Percentiles rank a stretch among this genome's conserved stretches.
Evolutionary conservation across 2,888 invertebrate species (phyloP).

Genomic region (Eupithecia dodoneata): DNA sequence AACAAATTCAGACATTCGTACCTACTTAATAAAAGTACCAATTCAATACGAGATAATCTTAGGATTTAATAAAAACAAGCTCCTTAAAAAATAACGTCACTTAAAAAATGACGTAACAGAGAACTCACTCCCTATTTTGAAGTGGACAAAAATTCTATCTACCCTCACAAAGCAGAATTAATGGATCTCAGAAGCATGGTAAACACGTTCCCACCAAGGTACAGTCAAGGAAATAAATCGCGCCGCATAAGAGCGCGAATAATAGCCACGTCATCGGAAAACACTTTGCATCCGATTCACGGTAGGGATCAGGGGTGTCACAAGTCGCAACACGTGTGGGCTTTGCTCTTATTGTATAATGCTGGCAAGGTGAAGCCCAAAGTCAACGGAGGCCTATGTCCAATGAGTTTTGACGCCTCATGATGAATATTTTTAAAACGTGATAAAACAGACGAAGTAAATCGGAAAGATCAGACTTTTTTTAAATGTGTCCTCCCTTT

Average conservation of each 20-base stretch:
- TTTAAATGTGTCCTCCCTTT: not conserved
- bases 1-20: too few relatives aligned
- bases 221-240: constrained; percentile 39
- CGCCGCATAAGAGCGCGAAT: constrained; percentile 37
- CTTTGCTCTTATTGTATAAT: not conserved
- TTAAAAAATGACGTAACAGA: not conserved
- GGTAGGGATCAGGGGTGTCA: constrained; percentile 36
- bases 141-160: constrained; percentile 2
- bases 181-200: constrained; percentile 13
- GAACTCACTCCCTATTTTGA: not conserved
- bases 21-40: not conserved
- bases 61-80: not conserved
- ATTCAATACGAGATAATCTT: not conserved
- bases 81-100: too few relatives aligned
- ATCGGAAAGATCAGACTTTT: not conserved
- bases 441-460: not conserved
- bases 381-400: not conserved
- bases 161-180: constrained; percentile 14
- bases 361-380: not conserved
- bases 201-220: constrained; percentile 22
- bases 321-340: constrained; percentile 25
- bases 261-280: constrained; percentile 56
- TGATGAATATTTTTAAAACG: not conserved
- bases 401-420: not conserved
- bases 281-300: constrained; percentile 56